Base-by-base conservation (phyloP, 2,113 vertebrate species). In the Lampris incognitus region DNA sequence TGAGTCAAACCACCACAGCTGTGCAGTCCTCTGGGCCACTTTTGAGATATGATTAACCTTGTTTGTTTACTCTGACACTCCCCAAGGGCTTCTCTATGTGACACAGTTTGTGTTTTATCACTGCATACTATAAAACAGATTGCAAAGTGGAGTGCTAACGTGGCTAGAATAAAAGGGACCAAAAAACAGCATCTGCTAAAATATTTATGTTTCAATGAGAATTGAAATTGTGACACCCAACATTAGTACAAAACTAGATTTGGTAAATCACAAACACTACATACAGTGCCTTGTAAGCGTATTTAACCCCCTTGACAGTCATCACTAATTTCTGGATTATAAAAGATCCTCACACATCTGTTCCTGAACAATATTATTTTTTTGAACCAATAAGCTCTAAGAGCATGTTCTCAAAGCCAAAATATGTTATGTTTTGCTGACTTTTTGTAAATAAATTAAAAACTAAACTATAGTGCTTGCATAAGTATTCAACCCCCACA, bases 121-220 rank as follows among this genome's bases (percentile, higher is more conserved):
- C 63, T 70, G 70, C 65, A 52, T 51, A 10, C 82, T 63, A 73
- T 91, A 85, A 90, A 89, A 85, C 61, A 1, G 1, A 24, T 13
- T 41, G 13, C 42, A 63, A 13, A 46, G 56, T 85, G 66, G 69
- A 65, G 59, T 76, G 87, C 78, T 65, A 49, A 40, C 58, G 50
- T 63, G 46, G 49, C 51, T 62, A 13, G 55, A 76, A 81, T 5
- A 1, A 86, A 59, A 8, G 44, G 48, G 69, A 73, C 60, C 55
- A 74, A 24, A 24, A 24, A 24, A 87, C 64, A 63, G 66, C 66
- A 48, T 57, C 36, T 52, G 38, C 72, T 13, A 52, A 78, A 82
- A 80, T 82, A 73, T 84, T 83, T 75, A 89, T 85, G 79, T 69
- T 63, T 76, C 69, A 77, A 42, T 78, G 58, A 85, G 79, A 79